These are phyloP conservation scores for Oophaga sylvatica DNA, from an alignment of 2,797 vertebrate genomes.

Conservation along the genomic window DNA sequence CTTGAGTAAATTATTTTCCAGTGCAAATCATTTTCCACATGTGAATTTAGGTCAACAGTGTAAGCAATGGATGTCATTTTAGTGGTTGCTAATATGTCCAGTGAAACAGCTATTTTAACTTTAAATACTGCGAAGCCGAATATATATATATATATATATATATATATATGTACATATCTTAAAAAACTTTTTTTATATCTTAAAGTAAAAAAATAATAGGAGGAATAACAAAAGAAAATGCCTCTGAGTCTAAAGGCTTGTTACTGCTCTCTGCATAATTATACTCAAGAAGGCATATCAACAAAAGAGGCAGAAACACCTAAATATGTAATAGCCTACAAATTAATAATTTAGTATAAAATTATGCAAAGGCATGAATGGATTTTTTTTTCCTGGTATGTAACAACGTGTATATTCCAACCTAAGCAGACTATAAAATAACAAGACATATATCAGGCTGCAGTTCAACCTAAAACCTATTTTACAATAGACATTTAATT, in stretches of 20 bases:
- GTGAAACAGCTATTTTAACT: no score
- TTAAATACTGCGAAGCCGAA: no score
- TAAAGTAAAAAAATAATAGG: no score
- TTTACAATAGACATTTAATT: neutral
- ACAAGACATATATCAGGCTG: neutral
- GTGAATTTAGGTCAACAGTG: no score
- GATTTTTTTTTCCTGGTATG: neutral
- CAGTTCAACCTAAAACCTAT: neutral
- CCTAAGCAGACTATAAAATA: neutral
- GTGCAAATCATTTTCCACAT: no score
- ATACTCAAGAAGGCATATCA: neutral
- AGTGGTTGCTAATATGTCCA: no score
- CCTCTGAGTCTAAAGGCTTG: neutral
- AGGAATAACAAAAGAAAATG: neutral
- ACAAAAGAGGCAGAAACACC: neutral
- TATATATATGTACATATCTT: no score
- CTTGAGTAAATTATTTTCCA: no score
- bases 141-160: no score
- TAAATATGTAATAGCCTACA: neutral
- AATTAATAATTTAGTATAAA: neutral
- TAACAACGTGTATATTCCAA: neutral
- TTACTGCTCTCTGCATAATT: neutral
- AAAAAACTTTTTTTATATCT: no score
- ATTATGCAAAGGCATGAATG: neutral
- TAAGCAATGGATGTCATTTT: no score